A percentile compares a stretch with the other conserved stretches of the same genome.
Conservation (phyloP, 2,113 vertebrate genomes). For the Axis porcinus region DNA sequence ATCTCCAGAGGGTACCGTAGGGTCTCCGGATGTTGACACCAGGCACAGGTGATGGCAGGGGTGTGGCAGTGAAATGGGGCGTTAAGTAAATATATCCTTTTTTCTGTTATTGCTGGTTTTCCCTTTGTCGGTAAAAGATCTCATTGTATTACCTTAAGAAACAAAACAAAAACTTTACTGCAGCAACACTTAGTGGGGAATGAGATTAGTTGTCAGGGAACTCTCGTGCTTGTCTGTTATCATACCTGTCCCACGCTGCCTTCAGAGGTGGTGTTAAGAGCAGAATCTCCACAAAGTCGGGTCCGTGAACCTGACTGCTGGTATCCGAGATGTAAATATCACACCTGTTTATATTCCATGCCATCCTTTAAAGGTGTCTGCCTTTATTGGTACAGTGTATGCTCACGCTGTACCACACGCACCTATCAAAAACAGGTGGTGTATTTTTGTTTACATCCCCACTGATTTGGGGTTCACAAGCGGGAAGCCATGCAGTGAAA, state of each 20-base stretch:
- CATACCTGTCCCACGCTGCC: neutral
- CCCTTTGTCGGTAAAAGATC: neutral
- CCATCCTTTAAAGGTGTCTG: neutral
- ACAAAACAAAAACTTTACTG: neutral
- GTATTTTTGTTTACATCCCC: neutral
- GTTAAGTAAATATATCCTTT: neutral
- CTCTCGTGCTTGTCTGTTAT: neutral
- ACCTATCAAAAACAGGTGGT: neutral
- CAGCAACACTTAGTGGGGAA: neutral
- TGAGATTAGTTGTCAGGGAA: neutral
- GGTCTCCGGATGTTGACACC: neutral
- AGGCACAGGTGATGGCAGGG: neutral
- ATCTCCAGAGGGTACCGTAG: neutral
- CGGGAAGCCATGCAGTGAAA: neutral
- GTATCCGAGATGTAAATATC: neutral
- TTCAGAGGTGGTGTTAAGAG: neutral
- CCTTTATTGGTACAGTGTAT: neutral
- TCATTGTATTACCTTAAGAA: neutral
- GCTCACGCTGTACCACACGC: neutral
- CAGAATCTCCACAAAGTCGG: neutral
- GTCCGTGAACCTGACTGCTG: neutral
- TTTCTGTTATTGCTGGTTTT: neutral
- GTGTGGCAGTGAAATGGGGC: rapidly evolving
- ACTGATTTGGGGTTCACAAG: neutral
- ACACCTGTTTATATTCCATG: neutral